phyloP scores from a whole-genome alignment of 2,888 invertebrate genomes.

The Lasioglossum malachurum region DNA sequence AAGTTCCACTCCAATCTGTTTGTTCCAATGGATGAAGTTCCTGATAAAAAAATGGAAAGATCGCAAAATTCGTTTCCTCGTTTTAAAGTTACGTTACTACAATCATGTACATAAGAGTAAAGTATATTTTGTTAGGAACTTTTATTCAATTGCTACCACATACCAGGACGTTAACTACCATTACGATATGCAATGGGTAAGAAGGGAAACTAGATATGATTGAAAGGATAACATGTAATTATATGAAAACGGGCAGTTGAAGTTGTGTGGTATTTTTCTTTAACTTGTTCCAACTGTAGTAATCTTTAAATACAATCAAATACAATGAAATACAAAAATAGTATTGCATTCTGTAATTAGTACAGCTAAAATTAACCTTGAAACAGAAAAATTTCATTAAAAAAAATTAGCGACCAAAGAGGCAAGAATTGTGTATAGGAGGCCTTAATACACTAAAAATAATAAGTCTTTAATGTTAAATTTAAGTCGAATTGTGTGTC shows the following conservation, averaged over 20 bases:
- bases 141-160: neutral
- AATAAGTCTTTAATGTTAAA: neutral
- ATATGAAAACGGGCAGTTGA: neutral
- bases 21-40: neutral
- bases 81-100: neutral
- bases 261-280: neutral
- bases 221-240: neutral
- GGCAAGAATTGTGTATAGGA: no score
- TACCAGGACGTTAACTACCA: neutral
- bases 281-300: neutral
- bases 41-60: neutral
- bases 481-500: neutral
- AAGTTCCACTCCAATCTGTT: neutral
- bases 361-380: neutral
- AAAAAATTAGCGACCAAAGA: neutral
- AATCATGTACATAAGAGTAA: conserved; percentile 10
- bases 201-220: conserved; percentile 40
- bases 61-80: neutral
- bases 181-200: conserved; percentile 23
- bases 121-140: neutral
- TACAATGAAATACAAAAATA: neutral
- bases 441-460: neutral
- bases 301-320: neutral
- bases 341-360: neutral
- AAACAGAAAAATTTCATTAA: neutral